Evolutionary conservation across 2,888 invertebrate genomes (phyloP).

Genomic region (Lysandra coridon): DNA sequence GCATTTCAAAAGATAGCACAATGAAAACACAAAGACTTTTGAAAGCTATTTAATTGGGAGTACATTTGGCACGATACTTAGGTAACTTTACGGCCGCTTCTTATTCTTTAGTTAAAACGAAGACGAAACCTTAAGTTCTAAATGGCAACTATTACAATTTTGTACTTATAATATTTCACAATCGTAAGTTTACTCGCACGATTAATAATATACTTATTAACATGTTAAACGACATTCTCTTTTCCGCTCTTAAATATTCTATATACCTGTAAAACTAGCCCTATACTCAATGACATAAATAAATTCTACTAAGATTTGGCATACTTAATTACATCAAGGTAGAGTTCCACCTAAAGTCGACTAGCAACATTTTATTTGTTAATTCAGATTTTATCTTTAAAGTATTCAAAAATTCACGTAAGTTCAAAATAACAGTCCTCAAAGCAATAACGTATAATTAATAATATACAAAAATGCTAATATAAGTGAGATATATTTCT

Average conservation of each 20-base stretch:
- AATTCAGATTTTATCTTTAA: background rate
- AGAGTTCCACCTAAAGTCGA: background rate
- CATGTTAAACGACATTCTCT: slow-evolving; percentile 1
- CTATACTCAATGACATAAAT: background rate
- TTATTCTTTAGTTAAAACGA: slow-evolving; percentile 30
- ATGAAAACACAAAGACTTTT: slow-evolving; percentile 44
- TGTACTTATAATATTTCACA: slow-evolving; percentile 37
- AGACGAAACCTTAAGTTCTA: slow-evolving; percentile 36
- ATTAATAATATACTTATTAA: background rate
- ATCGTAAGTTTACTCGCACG: background rate
- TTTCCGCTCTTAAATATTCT: background rate
- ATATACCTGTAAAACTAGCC: slow-evolving; percentile 3
- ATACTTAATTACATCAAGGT: background rate
- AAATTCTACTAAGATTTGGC: slow-evolving; percentile 28
- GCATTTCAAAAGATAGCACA: slow-evolving; percentile 27
- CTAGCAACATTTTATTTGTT: slow-evolving; percentile 8
- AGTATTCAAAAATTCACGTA: background rate
- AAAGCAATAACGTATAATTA: background rate
- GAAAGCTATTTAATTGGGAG: slow-evolving; percentile 43
- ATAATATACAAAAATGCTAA: background rate
- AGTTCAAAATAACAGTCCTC: background rate
- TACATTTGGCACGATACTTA: slow-evolving; percentile 44
- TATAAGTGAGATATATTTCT: background rate
- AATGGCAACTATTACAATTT: slow-evolving; percentile 38
- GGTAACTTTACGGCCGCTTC: slow-evolving; percentile 18